Evolutionary conservation across 2,113 vertebrate species (phyloP), one percentile per base, ranked within the genome.

Genomic region (Athene cunicularia): DNA sequence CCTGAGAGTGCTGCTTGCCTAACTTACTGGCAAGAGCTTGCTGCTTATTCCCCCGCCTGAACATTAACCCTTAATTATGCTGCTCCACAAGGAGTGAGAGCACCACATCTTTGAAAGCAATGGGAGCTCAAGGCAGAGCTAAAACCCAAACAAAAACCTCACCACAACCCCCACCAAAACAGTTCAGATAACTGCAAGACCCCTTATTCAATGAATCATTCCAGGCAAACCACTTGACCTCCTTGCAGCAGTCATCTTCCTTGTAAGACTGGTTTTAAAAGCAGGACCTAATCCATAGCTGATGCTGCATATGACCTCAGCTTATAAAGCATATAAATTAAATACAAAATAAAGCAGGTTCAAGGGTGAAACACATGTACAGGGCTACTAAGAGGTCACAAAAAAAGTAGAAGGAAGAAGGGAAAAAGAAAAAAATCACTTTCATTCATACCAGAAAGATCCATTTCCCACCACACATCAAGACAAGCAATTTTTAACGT

Each of bases 61-160:
- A 37, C 60, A 66, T 95, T 97, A 96, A 97, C 95, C 90, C 94
- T 90, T 92, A 20, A 86, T 96, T 59, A 43, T 6, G 15, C 67
- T 87, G 79, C 66, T 88, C 58, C 59, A 70, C 35, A 11, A 52
- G 58, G 35, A 64, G 62, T 4, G 8, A 41, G 45, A 30, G 70
- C 17, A 10, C 18, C 50, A 47, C 72, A 8, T 12, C 73, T 81
- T 63, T 52, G 45, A 49, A 58, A 62, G 33, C 77, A 41, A 21
- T 0, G 6, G 11, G 41, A 66, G 59, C 59, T 86, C 55, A 45
- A 72, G 32, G 63, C 59, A 90, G 37, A 45, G 47, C 52, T 79
- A 12, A 72, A 91, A 75, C 13, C 20, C 84, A 63, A 81, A 47
- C 33, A 6, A 18, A 14, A 45, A 45, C 43, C 43, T 17, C 43